Evolutionary conservation across 2,888 invertebrate species (phyloP).

Genomic region (Apeira syringaria): DNA sequence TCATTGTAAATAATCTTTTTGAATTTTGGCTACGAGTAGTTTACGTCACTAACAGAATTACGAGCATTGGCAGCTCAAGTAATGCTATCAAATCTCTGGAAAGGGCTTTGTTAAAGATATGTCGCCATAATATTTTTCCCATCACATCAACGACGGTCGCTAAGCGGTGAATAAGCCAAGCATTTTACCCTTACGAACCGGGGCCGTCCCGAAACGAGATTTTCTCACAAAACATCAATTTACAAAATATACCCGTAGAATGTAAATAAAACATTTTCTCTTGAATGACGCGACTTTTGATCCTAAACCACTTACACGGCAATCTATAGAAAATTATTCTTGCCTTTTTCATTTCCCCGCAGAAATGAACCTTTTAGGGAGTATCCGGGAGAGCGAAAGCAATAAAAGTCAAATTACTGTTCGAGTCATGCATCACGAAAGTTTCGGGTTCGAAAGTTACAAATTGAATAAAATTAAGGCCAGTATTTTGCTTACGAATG

Average conservation of each 20-base stretch:
- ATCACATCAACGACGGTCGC: constrained; percentile 4
- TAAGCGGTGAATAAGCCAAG: constrained; percentile 12
- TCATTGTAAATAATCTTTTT: too few species aligned
- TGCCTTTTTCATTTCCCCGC: constrained; percentile 48
- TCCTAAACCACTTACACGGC: constrained; percentile 37
- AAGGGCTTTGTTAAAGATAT: neutral
- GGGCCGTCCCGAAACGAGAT: constrained; percentile 16
- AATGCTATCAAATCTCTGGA: too few species aligned
- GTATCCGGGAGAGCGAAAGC: constrained; percentile 61
- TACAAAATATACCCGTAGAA: constrained; percentile 24
- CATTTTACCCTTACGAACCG: constrained; percentile 10
- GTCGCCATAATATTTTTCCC: neutral
- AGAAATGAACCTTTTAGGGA: constrained; percentile 54
- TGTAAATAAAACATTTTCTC: constrained; percentile 29
- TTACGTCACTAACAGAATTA: too few species aligned
- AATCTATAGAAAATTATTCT: constrained; percentile 41
- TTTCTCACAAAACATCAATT: constrained; percentile 26
- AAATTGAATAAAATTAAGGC: constrained; percentile 80
- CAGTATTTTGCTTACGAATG: constrained; percentile 47
- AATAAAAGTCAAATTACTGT: constrained; percentile 79
- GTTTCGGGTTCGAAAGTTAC: constrained; percentile 76
- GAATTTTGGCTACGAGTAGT: too few species aligned
- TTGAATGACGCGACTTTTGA: constrained; percentile 30
- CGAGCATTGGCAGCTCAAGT: too few species aligned
- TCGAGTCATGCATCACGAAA: constrained; percentile 76